Percentiles rank a stretch among this genome's conserved stretches.
These are phyloP conservation scores for Ganaspis sp. DNA, from an alignment of 1,140 invertebrate species.

Conservation along the genomic window DNA sequence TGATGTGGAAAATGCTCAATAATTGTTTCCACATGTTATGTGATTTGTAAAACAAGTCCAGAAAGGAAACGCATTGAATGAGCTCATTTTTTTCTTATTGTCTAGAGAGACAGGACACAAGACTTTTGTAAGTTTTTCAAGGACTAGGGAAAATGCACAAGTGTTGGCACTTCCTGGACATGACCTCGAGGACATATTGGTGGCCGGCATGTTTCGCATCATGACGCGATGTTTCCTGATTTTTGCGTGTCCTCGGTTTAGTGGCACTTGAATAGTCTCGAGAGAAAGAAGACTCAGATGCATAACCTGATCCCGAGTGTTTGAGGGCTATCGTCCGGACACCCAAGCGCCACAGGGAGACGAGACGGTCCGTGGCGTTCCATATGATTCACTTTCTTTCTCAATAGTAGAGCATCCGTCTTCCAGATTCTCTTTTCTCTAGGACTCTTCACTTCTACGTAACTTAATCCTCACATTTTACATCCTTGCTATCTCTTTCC, in stretches of 20 bases:
- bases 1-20: neutral
- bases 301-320: neutral
- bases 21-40: slow-evolving; percentile 11
- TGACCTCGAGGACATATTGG: slow-evolving; percentile 14
- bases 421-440: slow-evolving; percentile 1
- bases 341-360: slow-evolving; percentile 38
- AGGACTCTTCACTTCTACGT: neutral
- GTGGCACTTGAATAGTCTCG: neutral
- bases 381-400: slow-evolving; percentile 40
- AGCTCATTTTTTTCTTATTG: neutral
- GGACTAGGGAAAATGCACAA: neutral
- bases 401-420: slow-evolving; percentile 7
- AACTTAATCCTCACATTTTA: slow-evolving; percentile 13
- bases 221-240: slow-evolving; percentile 29
- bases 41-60: neutral
- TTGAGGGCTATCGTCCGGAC: slow-evolving; percentile 39
- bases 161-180: neutral
- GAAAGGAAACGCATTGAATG: neutral
- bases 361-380: neutral
- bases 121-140: neutral
- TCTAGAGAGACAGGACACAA: neutral
- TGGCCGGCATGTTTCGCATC: slow-evolving; percentile 40
- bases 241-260: neutral
- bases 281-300: neutral
- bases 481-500: slow-evolving; percentile 22